phyloP scores from a whole-genome alignment of 1,140 invertebrate species.

The Diabrotica virgifera region DNA sequence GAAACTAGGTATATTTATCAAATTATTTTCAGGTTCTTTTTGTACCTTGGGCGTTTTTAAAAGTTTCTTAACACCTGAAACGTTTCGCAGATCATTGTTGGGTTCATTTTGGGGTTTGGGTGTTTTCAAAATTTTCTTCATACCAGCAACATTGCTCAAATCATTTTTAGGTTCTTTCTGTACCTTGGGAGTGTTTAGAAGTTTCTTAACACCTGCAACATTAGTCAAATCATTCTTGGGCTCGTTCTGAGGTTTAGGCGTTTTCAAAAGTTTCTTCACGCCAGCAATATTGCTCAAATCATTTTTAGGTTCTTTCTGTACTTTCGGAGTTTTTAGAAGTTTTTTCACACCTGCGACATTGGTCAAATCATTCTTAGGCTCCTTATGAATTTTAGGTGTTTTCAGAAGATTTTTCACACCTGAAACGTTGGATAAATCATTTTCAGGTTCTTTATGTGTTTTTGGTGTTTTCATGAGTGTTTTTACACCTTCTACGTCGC shows the following conservation, averaged over 20 bases:
- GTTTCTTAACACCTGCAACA: constrained; percentile 43
- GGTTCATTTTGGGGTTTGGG: constrained; percentile 34
- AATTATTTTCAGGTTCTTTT: constrained; percentile 48
- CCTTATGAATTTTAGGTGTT: constrained; percentile 25
- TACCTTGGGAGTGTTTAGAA: constrained; percentile 44
- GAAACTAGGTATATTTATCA: constrained; percentile 47
- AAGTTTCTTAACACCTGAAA: constrained; percentile 40
- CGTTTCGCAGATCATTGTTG: constrained; percentile 45
- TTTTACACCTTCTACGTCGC: constrained; percentile 43
- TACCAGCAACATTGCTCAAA: constrained; percentile 39
- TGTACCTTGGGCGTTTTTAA: constrained; percentile 34
- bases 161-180: constrained; percentile 39
- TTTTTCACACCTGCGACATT: constrained; percentile 44
- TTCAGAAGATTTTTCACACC: constrained; percentile 14
- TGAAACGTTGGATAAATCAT: constrained; percentile 47
- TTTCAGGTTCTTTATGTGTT: constrained; percentile 40
- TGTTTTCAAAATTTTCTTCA: constrained; percentile 16
- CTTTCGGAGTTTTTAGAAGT: constrained; percentile 36
- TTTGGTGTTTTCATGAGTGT: constrained; percentile 37
- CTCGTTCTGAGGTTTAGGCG: constrained; percentile 36
- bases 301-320: constrained; percentile 45
- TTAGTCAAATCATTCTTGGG: constrained; percentile 48
- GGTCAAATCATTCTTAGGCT: constrained; percentile 45
- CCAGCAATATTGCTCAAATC: constrained; percentile 48
- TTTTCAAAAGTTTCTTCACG: constrained; percentile 35